phyloP scores from a whole-genome alignment of 2,888 invertebrate genomes.

The Zygaena filipendulae region DNA sequence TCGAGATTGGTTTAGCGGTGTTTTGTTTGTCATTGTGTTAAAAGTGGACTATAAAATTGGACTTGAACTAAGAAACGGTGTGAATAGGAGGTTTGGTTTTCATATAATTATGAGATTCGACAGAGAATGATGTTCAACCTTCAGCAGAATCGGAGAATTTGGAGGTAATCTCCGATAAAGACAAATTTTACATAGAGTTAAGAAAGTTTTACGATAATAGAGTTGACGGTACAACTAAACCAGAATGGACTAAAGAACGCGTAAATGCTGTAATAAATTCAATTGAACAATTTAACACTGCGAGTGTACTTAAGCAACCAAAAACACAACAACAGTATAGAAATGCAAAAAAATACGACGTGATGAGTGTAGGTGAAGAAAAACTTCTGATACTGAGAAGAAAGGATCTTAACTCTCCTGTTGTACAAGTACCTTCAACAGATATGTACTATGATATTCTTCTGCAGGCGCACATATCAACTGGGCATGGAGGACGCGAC shows the following conservation, averaged over 20 bases:
- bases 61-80: conserved; percentile 8
- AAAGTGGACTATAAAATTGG: conserved; percentile 10
- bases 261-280: conserved; percentile 4
- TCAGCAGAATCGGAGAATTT: conserved; percentile 11
- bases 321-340: conserved; percentile 7
- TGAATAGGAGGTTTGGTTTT: conserved; percentile 1
- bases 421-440: conserved; percentile 4
- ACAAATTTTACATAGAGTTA: conserved; percentile 10
- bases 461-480: conserved; percentile 8
- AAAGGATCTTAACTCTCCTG: conserved; percentile 2
- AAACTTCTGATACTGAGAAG: conserved; percentile 8
- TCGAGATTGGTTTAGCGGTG: conserved; percentile 9
- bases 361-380: conserved; percentile 8
- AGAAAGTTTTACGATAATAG: conserved; percentile 11
- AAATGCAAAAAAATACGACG: conserved; percentile 4
- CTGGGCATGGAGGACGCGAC: conserved; percentile 11
- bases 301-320: conserved; percentile 7
- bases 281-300: conserved; percentile 7
- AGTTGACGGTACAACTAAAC: conserved; percentile 6
- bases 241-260: conserved; percentile 4
- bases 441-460: conserved; percentile 8
- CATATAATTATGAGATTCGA: conserved; percentile 6
- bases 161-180: conserved; percentile 4
- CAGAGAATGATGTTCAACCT: conserved; percentile 10
- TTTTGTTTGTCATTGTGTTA: conserved; percentile 10